Conservation (phyloP, 1,140 invertebrate species). For the Drosophila ambigua region DNA sequence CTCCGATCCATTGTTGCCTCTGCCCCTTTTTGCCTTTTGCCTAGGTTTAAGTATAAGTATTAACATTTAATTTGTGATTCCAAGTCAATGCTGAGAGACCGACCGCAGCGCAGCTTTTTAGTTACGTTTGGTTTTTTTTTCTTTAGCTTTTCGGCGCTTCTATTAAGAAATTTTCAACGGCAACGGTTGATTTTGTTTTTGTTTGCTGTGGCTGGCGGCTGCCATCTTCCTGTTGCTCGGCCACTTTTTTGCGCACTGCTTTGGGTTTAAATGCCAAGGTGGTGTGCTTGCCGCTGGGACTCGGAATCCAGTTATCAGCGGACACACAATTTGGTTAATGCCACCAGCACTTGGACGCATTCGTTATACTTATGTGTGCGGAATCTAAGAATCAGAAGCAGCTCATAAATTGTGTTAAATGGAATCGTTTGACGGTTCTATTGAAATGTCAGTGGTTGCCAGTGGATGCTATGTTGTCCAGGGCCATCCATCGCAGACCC, state of each 20-base stretch:
- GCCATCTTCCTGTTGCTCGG: slow-evolving; percentile 68
- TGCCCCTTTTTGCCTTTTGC: too few species aligned
- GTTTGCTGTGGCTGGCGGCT: slow-evolving; percentile 2
- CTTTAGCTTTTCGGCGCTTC: slow-evolving; percentile 60
- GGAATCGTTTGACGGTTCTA: slow-evolving; percentile 59
- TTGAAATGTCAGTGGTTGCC: slow-evolving; percentile 68
- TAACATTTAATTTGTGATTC: slow-evolving; percentile 77
- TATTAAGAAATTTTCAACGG: slow-evolving; percentile 75
- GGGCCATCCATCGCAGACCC: slow-evolving; percentile 31
- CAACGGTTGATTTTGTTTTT: slow-evolving; percentile 30
- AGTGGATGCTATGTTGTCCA: slow-evolving; percentile 25
- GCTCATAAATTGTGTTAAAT: slow-evolving; percentile 65
- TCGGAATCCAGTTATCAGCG: slow-evolving; percentile 54
- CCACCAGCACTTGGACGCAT: slow-evolving; percentile 37
- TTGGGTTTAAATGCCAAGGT: slow-evolving; percentile 74
- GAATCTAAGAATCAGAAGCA: slow-evolving; percentile 50
- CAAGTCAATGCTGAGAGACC: slow-evolving; percentile 28
- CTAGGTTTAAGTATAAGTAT: slow-evolving; percentile 60
- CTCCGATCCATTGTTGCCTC: slow-evolving; percentile 28
- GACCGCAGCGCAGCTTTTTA: slow-evolving; percentile 44
- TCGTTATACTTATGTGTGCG: slow-evolving; percentile 3
- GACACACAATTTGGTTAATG: slow-evolving; percentile 58
- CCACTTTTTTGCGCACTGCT: slow-evolving; percentile 65
- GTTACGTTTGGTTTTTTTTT: slow-evolving; percentile 35
- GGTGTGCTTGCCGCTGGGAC: slow-evolving; percentile 40